Conservation (phyloP, 2,797 vertebrate species). For the Xiphorhynchus erythropygius region DNA sequence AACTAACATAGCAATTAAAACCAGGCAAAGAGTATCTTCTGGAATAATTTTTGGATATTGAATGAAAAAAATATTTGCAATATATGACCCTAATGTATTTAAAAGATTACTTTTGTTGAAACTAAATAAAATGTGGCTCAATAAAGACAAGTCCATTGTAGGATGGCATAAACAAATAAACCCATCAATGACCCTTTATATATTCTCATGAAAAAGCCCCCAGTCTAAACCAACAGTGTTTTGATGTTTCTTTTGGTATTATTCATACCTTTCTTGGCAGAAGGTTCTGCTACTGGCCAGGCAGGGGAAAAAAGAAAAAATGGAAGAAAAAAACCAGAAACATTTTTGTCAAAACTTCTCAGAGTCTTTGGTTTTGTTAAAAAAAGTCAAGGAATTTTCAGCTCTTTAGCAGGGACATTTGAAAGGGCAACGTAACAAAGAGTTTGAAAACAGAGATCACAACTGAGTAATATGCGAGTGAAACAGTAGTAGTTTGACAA, state of each 20-base stretch:
- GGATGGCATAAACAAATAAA: constrained; percentile 13
- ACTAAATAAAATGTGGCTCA: constrained; percentile 18
- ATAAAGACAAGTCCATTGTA: constrained; percentile 21
- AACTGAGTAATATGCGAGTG: not conserved
- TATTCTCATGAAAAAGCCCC: not conserved
- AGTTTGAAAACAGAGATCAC: not conserved
- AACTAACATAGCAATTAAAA: not conserved
- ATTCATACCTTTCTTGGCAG: not conserved
- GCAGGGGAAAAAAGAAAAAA: not conserved
- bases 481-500: not conserved
- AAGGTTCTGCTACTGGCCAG: not conserved
- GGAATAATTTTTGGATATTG: not conserved
- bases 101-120: not conserved
- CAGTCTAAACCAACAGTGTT: not conserved
- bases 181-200: not conserved
- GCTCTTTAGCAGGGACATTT: not conserved
- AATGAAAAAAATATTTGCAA: constrained; percentile 18
- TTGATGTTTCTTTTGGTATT: not conserved
- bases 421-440: not conserved
- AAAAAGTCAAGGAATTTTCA: not conserved
- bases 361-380: not conserved
- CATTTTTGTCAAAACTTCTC: not conserved
- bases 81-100: not conserved
- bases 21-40: not conserved
- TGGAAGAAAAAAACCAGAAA: not conserved